A percentile compares a stretch with the other conserved stretches of the same genome.
phyloP scores from a whole-genome alignment of 2,888 invertebrate genomes.

The Coelopa pilipes region DNA sequence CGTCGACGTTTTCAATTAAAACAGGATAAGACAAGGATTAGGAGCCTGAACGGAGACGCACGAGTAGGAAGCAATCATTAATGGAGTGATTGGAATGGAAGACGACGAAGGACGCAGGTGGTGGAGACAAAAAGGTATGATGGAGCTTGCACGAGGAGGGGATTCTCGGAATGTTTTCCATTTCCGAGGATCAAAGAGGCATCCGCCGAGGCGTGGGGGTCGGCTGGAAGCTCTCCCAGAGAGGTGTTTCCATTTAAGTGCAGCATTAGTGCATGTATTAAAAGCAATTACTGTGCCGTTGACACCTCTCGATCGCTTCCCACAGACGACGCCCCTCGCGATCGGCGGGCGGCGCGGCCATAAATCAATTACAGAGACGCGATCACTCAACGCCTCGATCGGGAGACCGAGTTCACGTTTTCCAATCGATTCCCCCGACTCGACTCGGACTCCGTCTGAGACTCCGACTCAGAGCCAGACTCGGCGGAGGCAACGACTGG shows the following conservation, averaged over 20 bases:
- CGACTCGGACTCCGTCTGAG: neutral
- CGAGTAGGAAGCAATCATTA: slow-evolving; percentile 18
- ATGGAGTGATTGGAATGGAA: neutral
- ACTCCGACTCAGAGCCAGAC: too few relatives aligned
- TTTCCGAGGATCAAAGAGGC: too few relatives aligned
- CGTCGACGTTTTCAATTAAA: slow-evolving; percentile 37
- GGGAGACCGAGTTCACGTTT: slow-evolving; percentile 5
- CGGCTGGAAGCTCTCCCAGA: neutral
- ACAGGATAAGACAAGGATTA: slow-evolving; percentile 30
- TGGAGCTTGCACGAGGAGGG: too few relatives aligned
- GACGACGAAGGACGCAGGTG: neutral
- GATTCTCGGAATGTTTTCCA: too few relatives aligned
- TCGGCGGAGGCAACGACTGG: slow-evolving; percentile 3
- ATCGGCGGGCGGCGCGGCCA: neutral
- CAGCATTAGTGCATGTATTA: neutral
- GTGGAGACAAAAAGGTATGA: neutral
- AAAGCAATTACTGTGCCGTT: neutral
- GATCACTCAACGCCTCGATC: slow-evolving; percentile 34
- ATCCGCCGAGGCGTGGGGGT: neutral
- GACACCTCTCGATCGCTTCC: slow-evolving; percentile 11
- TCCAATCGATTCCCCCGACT: neutral
- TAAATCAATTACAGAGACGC: slow-evolving; percentile 26
- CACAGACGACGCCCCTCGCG: neutral
- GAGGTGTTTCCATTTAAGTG: neutral
- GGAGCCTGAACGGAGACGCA: slow-evolving; percentile 4